Evolutionary conservation across 2,797 vertebrate genomes (phyloP), one percentile per base, ranked within the genome.

Genomic region (Pantherophis alleghaniensis): DNA sequence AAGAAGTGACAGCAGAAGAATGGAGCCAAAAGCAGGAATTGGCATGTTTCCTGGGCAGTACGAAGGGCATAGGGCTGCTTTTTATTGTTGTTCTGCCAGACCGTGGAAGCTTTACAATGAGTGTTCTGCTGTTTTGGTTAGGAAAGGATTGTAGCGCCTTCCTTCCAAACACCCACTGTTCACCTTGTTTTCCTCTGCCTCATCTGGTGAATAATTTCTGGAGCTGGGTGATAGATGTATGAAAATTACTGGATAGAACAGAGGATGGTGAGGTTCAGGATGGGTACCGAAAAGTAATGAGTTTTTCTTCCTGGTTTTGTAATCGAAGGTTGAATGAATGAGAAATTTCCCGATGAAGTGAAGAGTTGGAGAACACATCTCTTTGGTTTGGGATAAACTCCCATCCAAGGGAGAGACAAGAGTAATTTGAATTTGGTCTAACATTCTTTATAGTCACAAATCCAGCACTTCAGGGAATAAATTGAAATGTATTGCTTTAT

Each of bases 21-120:
- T 60, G 90, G 63, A 91, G 26, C 94, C 96, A 96, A 63, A 66
- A 93, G 93, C 94, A 69, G 91, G 55, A 87, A 69, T 95, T 97
- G 95, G 95, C 66, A 91, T 18, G 93, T 96, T 93, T 91, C 7
- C 1, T 60, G 92, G 94, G 92, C 95, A 89, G 26, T 87, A 94
- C 28, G 93, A 92, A 95, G 94, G 88, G 94, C 92, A 94, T 16
- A 74, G 24, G 79, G 86, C 92, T 91, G 59, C 26, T 95, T 95
- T 91, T 92, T 95, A 47, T 42, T 94, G 87, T 86, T 83, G 5
- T 92, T 87, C 88, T 60, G 37, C 89, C 0, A 5, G n/a, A 90
- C 26, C 16, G 92, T 86, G 91, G 93, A 83, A 87, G 93, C 74
- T 87, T 95, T 93, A 93, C 88, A 2, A 90, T 94, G 56, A 57